phyloP scores from a whole-genome alignment of 2,113 vertebrate genomes.

The Thunnus thynnus region DNA sequence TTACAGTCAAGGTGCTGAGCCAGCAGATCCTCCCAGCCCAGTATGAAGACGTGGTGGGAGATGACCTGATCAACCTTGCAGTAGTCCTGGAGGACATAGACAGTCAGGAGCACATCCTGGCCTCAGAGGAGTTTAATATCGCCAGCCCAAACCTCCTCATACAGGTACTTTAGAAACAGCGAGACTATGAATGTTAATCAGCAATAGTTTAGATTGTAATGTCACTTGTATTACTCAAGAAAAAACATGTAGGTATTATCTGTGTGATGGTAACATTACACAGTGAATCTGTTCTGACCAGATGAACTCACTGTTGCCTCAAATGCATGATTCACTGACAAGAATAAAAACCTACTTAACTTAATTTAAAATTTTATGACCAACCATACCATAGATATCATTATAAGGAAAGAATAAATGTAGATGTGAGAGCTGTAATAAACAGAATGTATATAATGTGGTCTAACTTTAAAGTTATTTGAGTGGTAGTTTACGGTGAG shows the following conservation, averaged over 20 bases:
- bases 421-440: no score
- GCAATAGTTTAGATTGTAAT: neutral
- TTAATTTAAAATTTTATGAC: no score
- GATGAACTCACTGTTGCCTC: no score
- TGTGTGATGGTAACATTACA: neutral
- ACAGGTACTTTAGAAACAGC: conserved; percentile 63
- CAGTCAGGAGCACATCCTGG: conserved; percentile 71
- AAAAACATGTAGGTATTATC: neutral
- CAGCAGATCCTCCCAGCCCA: conserved; percentile 73
- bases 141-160: conserved; percentile 71
- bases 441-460: no score
- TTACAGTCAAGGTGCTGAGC: conserved; percentile 67
- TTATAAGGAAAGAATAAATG: no score
- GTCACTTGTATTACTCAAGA: neutral
- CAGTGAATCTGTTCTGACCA: no score
- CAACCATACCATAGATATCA: no score
- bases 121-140: conserved; percentile 83
- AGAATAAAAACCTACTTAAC: no score
- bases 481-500: neutral
- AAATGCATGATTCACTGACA: no score
- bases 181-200: neutral
- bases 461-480: neutral
- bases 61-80: conserved; percentile 82
- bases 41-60: conserved; percentile 68
- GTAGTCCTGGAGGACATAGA: conserved; percentile 79